These are phyloP conservation scores for Mormyrus lacerda DNA, from an alignment of 2,113 vertebrate species.

Conservation along the genomic window DNA sequence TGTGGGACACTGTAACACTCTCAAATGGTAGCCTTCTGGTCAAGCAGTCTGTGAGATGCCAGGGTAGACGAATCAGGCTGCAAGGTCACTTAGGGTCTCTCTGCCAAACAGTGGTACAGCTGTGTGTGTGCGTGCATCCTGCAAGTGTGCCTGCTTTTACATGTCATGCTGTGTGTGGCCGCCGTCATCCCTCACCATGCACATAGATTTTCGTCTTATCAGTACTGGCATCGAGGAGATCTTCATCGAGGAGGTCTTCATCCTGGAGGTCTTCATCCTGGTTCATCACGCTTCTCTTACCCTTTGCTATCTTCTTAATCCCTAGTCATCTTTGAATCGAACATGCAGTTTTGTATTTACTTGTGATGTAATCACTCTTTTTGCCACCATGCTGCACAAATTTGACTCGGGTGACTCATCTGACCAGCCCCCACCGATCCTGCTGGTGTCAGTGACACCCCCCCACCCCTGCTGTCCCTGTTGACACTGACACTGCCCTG, in stretches of 20 bases:
- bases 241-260: background rate
- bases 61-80: background rate
- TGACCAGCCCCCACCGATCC: background rate
- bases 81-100: too few species aligned
- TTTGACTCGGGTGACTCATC: background rate
- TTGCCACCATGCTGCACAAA: background rate
- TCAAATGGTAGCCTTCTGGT: background rate
- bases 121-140: background rate
- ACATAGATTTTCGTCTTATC: background rate
- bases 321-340: background rate
- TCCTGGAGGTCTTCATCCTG: background rate
- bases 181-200: background rate
- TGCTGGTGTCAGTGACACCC: slow-evolving; percentile 6
- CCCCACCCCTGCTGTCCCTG: background rate
- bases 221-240: background rate
- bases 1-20: background rate
- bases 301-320: background rate
- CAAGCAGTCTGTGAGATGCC: background rate
- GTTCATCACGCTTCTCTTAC: background rate
- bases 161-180: background rate
- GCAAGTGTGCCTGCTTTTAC: slow-evolving; percentile 17
- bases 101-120: background rate
- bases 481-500: background rate
- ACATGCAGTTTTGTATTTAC: background rate
- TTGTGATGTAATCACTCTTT: slow-evolving; percentile 4